A percentile compares a stretch with the other conserved stretches of the same genome.
phyloP scores from a whole-genome alignment of 2,888 invertebrate genomes.

The Phanerotoma sp. region DNA sequence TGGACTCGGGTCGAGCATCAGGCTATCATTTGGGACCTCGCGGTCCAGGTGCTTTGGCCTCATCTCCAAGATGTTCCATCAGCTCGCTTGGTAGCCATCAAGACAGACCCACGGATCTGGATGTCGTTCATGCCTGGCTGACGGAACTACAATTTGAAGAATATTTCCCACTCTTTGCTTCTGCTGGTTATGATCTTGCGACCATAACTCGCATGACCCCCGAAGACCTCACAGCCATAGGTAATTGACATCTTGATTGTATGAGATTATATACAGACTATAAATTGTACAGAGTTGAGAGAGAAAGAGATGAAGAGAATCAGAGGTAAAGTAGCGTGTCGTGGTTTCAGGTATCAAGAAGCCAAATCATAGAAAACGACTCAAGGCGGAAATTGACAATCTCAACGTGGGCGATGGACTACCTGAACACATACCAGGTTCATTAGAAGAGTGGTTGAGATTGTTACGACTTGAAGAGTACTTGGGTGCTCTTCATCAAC shows the following conservation, averaged over 20 bases:
- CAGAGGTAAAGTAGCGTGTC: not conserved
- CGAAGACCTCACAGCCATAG: slow-evolving; percentile 85
- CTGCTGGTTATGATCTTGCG: slow-evolving; percentile 96
- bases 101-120: slow-evolving; percentile 68
- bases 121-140: slow-evolving; percentile 93
- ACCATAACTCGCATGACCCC: slow-evolving; percentile 99
- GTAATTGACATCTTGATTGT: slow-evolving; percentile 46
- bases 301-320: not conserved
- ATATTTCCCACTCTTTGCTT: slow-evolving; percentile 89
- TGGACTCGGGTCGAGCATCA: slow-evolving; percentile 91
- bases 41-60: slow-evolving; percentile 62
- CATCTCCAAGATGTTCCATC: slow-evolving; percentile 70
- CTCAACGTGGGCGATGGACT: slow-evolving; percentile 92
- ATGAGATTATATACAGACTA: not conserved
- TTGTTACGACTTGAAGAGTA: slow-evolving; percentile 91
- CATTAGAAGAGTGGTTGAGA: slow-evolving; percentile 93
- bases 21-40: slow-evolving; percentile 66
- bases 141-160: slow-evolving; percentile 93
- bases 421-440: slow-evolving; percentile 92
- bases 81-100: slow-evolving; percentile 61
- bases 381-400: slow-evolving; percentile 95
- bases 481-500: slow-evolving; percentile 82
- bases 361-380: slow-evolving; percentile 92
- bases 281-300: slow-evolving; percentile 7
- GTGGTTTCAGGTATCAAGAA: slow-evolving; percentile 73